Evolutionary conservation across 2,113 vertebrate species (phyloP).

Genomic region (Poicephalus meyeri): DNA sequence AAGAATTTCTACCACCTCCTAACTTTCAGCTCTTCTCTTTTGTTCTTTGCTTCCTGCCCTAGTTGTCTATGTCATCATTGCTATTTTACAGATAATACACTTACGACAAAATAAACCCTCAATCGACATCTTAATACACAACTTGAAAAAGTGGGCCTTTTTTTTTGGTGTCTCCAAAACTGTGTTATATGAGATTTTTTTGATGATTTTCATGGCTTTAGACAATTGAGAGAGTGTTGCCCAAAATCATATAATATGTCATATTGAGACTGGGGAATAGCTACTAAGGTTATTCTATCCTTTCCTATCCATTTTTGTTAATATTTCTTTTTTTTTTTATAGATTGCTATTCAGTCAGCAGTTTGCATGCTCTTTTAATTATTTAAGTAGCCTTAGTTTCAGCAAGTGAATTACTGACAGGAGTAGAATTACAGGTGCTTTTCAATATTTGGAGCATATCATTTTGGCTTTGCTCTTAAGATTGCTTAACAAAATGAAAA

Average conservation of each 20-base stretch:
- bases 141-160: neutral
- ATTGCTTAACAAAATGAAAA: neutral
- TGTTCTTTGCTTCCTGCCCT: neutral
- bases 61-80: neutral
- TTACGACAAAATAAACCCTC: neutral
- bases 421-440: neutral
- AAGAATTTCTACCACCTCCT: neutral
- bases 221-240: neutral
- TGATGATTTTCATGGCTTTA: neutral
- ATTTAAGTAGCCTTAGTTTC: neutral
- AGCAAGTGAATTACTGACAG: neutral
- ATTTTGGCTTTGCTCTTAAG: neutral
- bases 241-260: neutral
- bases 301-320: neutral
- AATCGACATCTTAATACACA: neutral
- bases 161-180: neutral
- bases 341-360: neutral
- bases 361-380: neutral
- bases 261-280: neutral
- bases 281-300: neutral
- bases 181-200: neutral
- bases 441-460: neutral
- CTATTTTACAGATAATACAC: neutral
- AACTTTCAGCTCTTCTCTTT: neutral
- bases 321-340: neutral